These are phyloP conservation scores for Intellagama lesueurii DNA, from an alignment of 2,797 vertebrate genomes.

Conservation along the genomic window DNA sequence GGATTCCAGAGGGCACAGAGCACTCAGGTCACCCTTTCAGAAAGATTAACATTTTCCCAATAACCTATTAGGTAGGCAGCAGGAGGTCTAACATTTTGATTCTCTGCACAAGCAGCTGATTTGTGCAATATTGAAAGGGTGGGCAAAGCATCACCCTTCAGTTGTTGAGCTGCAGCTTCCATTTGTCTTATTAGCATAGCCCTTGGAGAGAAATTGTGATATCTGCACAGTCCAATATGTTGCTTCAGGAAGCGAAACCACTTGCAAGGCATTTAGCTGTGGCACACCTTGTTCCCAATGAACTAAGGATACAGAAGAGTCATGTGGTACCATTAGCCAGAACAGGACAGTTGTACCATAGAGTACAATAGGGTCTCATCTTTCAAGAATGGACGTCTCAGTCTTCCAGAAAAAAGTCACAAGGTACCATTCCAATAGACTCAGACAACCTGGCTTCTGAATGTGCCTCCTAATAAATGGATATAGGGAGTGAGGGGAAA, in stretches of 20 bases:
- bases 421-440: no score
- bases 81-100: not conserved
- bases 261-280: not conserved
- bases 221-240: not conserved
- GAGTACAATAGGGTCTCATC: not conserved
- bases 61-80: not conserved
- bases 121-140: not conserved
- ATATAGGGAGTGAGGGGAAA: not conserved
- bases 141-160: no score
- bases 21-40: not conserved
- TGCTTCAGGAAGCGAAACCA: not conserved
- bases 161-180: no score
- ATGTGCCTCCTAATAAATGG: not conserved
- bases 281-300: not conserved
- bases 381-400: not conserved
- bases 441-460: no score
- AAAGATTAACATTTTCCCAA: not conserved
- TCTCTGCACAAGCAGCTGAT: not conserved
- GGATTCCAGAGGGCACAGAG: conserved; percentile 29
- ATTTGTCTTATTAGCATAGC: no score
- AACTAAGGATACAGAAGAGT: not conserved
- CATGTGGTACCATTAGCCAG: conserved; percentile 11
- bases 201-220: not conserved
- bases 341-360: conserved; percentile 29
- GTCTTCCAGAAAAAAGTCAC: not conserved